These are phyloP conservation scores for Axis porcinus DNA, from an alignment of 2,113 vertebrate species.

Conservation along the genomic window DNA sequence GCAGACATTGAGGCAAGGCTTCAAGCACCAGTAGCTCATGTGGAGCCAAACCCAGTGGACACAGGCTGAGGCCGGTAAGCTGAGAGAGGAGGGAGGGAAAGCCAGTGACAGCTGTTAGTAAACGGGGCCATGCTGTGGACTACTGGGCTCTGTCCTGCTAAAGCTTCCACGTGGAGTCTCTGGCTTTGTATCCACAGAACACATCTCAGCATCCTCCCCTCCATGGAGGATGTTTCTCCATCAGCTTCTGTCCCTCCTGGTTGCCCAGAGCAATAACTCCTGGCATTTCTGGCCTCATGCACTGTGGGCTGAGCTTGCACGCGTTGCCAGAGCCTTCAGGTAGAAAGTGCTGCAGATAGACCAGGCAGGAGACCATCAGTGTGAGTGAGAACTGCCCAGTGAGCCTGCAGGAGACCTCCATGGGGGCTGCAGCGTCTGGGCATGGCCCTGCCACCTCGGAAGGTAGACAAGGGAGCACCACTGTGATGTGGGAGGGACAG, in stretches of 20 bases:
- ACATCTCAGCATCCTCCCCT: background rate
- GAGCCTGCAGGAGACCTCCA: background rate
- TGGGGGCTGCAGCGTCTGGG: fast-evolving
- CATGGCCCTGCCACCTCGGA: no score
- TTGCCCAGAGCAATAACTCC: no score
- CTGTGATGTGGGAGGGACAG: background rate
- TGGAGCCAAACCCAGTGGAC: background rate
- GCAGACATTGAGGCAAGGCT: background rate
- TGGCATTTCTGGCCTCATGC: background rate
- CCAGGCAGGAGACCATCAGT: background rate
- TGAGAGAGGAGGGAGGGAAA: background rate
- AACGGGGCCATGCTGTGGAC: background rate
- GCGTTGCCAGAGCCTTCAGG: background rate
- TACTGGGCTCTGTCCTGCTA: background rate
- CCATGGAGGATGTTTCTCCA: background rate
- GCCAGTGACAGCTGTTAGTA: background rate
- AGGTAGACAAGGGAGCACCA: background rate
- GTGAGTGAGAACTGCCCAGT: background rate
- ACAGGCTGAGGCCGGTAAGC: background rate
- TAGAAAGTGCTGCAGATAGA: no score
- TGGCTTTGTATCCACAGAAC: background rate
- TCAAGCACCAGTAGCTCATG: background rate
- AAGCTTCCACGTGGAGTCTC: background rate
- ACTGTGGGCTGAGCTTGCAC: background rate
- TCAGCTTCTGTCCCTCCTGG: background rate